Conservation (phyloP, 2,113 vertebrate species). For the Potamarius usumacintae region DNA sequence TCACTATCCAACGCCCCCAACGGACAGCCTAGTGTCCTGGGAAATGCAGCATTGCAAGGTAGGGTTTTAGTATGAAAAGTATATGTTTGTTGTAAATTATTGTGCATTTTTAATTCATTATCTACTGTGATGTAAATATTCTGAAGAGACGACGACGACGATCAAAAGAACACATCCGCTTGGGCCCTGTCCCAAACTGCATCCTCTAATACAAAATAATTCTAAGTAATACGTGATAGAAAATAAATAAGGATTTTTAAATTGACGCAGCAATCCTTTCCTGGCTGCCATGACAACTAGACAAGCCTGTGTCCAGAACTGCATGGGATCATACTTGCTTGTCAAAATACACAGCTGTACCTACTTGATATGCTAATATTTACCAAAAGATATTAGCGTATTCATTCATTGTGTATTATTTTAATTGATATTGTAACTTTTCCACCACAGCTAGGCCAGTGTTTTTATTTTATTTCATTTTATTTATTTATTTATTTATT, state of each 20-base stretch:
- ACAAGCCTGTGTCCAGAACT: background rate
- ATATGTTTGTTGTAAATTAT: background rate
- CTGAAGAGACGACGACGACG: background rate
- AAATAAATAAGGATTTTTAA: too few species aligned
- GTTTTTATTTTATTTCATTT: background rate
- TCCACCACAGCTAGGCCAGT: constrained; percentile 29
- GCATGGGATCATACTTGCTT: background rate
- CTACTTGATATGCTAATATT: background rate
- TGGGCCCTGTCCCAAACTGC: background rate
- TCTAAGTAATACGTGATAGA: too few species aligned
- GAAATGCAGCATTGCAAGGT: constrained; percentile 83
- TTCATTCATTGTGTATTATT: background rate
- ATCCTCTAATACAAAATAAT: background rate
- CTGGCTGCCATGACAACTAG: background rate
- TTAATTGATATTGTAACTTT: background rate
- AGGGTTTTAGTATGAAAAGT: background rate
- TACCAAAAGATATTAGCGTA: background rate
- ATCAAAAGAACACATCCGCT: background rate
- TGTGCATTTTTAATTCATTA: background rate
- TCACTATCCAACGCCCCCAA: constrained; percentile 84
- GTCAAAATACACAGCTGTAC: background rate
- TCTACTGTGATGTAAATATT: background rate
- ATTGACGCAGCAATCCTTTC: background rate
- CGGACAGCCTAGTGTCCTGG: constrained; percentile 76
- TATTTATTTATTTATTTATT: too few species aligned